These are phyloP conservation scores for Otus sunia DNA, from an alignment of 2,113 vertebrate genomes.

Conservation along the genomic window DNA sequence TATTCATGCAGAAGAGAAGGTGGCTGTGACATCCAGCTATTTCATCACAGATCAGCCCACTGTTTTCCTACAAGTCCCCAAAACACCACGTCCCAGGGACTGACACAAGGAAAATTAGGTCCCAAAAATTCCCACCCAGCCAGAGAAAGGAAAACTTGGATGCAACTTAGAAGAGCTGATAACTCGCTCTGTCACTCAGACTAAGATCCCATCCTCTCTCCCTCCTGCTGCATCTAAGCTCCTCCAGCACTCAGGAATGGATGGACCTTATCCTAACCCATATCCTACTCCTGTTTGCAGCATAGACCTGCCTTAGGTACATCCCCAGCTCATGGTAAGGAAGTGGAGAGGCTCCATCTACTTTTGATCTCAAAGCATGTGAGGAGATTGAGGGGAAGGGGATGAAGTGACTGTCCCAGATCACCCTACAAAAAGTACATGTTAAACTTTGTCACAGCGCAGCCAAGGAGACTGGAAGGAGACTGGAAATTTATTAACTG, in stretches of 20 bases:
- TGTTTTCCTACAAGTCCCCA: not conserved
- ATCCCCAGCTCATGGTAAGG: not conserved
- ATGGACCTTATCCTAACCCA: not conserved
- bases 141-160: not conserved
- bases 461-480: not conserved
- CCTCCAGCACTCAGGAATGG: not conserved
- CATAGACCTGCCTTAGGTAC: not conserved
- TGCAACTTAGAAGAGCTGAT: not conserved
- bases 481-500: not conserved
- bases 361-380: not conserved
- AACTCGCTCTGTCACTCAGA: not conserved
- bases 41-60: not conserved
- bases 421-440: not conserved
- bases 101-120: not conserved
- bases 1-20: not conserved
- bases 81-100: not conserved
- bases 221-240: not conserved
- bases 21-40: not conserved
- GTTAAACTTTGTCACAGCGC: not conserved
- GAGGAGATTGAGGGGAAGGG: not conserved
- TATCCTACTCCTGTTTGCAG: not conserved
- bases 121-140: rapidly evolving
- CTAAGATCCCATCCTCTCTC: not conserved
- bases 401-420: not conserved
- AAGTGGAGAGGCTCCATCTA: not conserved